These are phyloP conservation scores for Cirrhinus molitorella DNA, from an alignment of 2,797 vertebrate species.

Conservation along the genomic window DNA sequence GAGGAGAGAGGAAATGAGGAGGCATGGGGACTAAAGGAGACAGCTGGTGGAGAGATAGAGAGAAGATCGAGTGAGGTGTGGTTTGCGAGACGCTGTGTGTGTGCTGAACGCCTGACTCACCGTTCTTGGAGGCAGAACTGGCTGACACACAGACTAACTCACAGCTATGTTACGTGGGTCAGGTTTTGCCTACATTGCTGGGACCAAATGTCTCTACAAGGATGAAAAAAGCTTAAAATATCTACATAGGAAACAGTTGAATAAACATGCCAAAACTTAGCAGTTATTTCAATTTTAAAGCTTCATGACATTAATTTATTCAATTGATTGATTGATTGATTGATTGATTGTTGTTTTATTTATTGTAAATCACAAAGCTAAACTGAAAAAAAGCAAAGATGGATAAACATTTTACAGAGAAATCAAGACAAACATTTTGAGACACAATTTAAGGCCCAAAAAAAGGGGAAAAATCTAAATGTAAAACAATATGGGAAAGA, in stretches of 20 bases:
- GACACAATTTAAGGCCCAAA: no score
- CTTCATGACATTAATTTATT: no score
- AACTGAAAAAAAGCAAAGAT: neutral
- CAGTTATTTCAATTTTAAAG: neutral
- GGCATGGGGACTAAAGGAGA: slow-evolving; percentile 38
- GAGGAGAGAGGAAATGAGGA: slow-evolving; percentile 38
- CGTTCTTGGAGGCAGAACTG: slow-evolving; percentile 48
- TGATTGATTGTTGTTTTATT: neutral
- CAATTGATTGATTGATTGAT: neutral
- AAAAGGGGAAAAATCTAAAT: neutral
- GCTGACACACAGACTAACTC: slow-evolving; percentile 49
- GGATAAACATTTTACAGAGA: neutral
- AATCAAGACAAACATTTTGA: neutral
- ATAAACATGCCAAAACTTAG: neutral
- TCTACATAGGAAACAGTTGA: neutral
- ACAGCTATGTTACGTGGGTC: slow-evolving; percentile 46
- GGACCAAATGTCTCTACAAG: slow-evolving; percentile 10
- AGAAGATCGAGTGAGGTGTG: slow-evolving; percentile 37
- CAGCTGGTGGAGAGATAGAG: slow-evolving; percentile 38
- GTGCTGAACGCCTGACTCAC: slow-evolving; percentile 24
- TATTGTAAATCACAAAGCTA: neutral
- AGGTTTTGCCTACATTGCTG: slow-evolving; percentile 7
- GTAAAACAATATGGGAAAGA: no score
- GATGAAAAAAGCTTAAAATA: slow-evolving; percentile 12
- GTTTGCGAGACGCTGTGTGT: slow-evolving; percentile 31